Evolutionary conservation across 2,888 invertebrate genomes (phyloP).

Genomic region (Osmoderma eremita): DNA sequence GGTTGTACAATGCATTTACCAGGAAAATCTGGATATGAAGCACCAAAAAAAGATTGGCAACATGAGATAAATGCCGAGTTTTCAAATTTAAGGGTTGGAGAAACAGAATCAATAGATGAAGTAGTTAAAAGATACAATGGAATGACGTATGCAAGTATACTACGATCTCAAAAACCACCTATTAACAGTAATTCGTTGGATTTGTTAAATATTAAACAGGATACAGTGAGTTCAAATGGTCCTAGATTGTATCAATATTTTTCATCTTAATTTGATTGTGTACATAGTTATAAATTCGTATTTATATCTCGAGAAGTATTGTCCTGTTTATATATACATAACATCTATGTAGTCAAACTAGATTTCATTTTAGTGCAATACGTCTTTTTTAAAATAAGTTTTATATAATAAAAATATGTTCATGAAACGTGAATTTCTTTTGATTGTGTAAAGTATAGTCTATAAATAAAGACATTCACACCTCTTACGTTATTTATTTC

Average conservation of each 20-base stretch:
- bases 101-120: constrained; percentile 52
- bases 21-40: constrained; percentile 13
- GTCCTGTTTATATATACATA: constrained; percentile 35
- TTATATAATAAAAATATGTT: constrained; percentile 37
- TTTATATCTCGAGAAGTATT: constrained; percentile 33
- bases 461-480: constrained; percentile 37
- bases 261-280: constrained; percentile 57
- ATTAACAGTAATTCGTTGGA: constrained; percentile 59
- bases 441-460: constrained; percentile 35
- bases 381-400: constrained; percentile 37
- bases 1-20: constrained; percentile 25
- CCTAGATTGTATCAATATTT: constrained; percentile 69
- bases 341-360: constrained; percentile 32
- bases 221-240: constrained; percentile 56
- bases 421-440: constrained; percentile 38
- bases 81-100: constrained; percentile 56
- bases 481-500: neutral
- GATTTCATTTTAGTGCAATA: constrained; percentile 37
- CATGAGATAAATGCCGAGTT: constrained; percentile 59
- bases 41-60: constrained; percentile 51
- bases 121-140: constrained; percentile 55
- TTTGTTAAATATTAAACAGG: constrained; percentile 63
- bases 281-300: constrained; percentile 33
- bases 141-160: constrained; percentile 58
- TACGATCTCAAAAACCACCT: constrained; percentile 43